Base-by-base conservation (phyloP, 2,797 vertebrate species). In the Oryzias dopingdopingensis region DNA sequence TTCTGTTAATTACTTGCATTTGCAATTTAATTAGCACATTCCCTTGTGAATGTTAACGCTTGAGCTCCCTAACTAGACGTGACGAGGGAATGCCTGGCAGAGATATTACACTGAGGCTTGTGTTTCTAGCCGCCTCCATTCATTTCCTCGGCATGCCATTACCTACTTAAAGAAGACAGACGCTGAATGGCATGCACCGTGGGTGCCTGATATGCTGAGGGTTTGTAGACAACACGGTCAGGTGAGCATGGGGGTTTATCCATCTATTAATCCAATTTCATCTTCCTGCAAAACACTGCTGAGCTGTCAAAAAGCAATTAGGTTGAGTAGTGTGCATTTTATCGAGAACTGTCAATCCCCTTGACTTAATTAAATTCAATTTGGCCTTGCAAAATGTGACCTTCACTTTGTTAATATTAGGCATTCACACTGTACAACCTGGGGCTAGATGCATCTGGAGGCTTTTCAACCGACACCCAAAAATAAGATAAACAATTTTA, bases 221-320 rank as follows among this genome's bases (percentile, higher is more conserved):
- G 12, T 60, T 40, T 60, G 40, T 50, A 48, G 56, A 75, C 49
- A 61, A 48, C 56, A 59, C 51, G 64, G 58, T 65, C 69, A 80
- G 69, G 66, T 81, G 57, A 60, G 52, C 59, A 51, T 18, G 26
- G 56, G 69, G 62, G 67, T 80, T 37, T 83, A 75, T 78, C 60
- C 65, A 37, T 87, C 80, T 82, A 83, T 86, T 90, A 88, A 90
- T 91, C 81, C 73, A 85, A 80, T 91, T 89, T 83, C 55, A 77
- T 71, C 71, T 83, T 85, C 85, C 79, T 90, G 89, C 88, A 83
- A 85, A 22, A 86, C 82, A 88, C 81, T 72, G 87, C 86, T 15
- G 70, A 87, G 76, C 84, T 92, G 90, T 92, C 90, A 91, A 76
- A 90, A 91, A 89, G 87, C 88, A 90, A 91, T 92, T 91, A 91